Base-by-base conservation (phyloP, 2,113 vertebrate genomes). In the Chionis minor region DNA sequence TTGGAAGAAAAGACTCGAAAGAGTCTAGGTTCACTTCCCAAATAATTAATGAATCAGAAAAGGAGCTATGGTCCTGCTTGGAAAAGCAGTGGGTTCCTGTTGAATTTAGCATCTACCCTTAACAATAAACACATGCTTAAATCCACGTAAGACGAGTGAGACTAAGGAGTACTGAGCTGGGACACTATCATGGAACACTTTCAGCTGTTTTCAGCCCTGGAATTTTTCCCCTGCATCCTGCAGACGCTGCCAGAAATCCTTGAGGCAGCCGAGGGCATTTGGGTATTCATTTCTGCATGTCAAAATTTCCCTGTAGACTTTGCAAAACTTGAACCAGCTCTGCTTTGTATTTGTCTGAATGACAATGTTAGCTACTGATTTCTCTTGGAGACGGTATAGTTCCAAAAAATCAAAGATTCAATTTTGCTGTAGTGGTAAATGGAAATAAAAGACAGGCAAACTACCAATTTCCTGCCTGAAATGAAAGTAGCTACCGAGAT, bases 361-460 rank as follows among this genome's bases (percentile, higher is more conserved):
- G 81, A 91, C 81, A 88, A 5, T 3, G 51, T 62, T 70, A 80
- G 87, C 95, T 94, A 97, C 91, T 67, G 92, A n/a, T 91, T 92
- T 88, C 74, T 93, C 45, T 32, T 38, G n/a, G 70, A 95, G 63
- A 85, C 1, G 3, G 24, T 78, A 20, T 59, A 42, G 27, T 42
- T 92, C 86, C 83, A 89, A 94, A 94, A 94, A 94, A 82, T 33
- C 56, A 95, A 87, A 90, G 89, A 49, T 85, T 91, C 78, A 20
- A 3, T 97, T 75, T 91, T 62, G 32, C 70, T 66, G 58, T 23
- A 81, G 84, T 14, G 10, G 58, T 91, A 92, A 95, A 94, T 77
- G 74, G 89, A 90, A 97, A 92, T 82, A 95, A 85, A 96, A 95
- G 75, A 8, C 72, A 91, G 81, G 70, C 86, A 95, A 97, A 89